These are phyloP conservation scores for Tipula confusa DNA, from an alignment of 2,888 invertebrate genomes.

Conservation along the genomic window DNA sequence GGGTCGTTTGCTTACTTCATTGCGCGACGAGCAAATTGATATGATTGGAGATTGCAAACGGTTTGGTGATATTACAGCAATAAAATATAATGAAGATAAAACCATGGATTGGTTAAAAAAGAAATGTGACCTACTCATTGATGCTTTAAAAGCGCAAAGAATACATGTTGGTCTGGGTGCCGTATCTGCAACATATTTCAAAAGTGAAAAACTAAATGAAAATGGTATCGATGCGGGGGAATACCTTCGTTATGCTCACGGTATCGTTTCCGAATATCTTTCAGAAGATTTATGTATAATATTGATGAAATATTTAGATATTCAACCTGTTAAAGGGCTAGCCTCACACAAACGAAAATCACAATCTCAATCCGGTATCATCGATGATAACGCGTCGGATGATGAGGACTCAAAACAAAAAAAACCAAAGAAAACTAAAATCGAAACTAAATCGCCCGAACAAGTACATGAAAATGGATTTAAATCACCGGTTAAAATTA, in stretches of 20 bases:
- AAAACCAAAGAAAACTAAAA: slow-evolving; percentile 38
- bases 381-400: slow-evolving; percentile 4
- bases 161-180: slow-evolving; percentile 71
- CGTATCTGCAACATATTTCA: slow-evolving; percentile 70
- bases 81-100: slow-evolving; percentile 75
- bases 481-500: neutral
- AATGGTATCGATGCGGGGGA: slow-evolving; percentile 40
- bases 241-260: slow-evolving; percentile 57
- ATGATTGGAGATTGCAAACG: slow-evolving; percentile 51
- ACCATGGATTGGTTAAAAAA: slow-evolving; percentile 68
- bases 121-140: slow-evolving; percentile 64
- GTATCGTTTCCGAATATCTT: slow-evolving; percentile 74
- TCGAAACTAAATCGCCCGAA: neutral
- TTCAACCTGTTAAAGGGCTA: slow-evolving; percentile 45
- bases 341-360: slow-evolving; percentile 54
- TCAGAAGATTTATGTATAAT: slow-evolving; percentile 62
- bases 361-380: slow-evolving; percentile 39
- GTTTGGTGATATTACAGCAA: slow-evolving; percentile 68
- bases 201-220: slow-evolving; percentile 56
- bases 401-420: slow-evolving; percentile 43
- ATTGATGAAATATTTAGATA: slow-evolving; percentile 60
- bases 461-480: neutral
- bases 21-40: slow-evolving; percentile 40
- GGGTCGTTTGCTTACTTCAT: slow-evolving; percentile 51
- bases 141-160: slow-evolving; percentile 61